phyloP scores from a whole-genome alignment of 2,888 invertebrate species.

The Meghimatium bilineatum region DNA sequence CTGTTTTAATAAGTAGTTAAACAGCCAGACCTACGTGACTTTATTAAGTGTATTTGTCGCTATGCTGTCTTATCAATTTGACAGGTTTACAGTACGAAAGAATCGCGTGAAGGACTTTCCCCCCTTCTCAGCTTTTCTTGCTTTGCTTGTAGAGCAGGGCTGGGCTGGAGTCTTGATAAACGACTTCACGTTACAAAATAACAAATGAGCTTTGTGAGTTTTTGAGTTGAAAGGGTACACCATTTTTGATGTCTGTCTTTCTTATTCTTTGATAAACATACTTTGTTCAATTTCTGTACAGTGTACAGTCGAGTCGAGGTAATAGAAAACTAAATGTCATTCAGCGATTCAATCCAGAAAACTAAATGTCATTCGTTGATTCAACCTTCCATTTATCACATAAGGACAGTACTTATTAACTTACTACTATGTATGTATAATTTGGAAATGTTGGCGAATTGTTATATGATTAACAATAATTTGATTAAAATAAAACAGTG shows the following conservation, averaged over 20 bases:
- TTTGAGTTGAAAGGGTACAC: neutral
- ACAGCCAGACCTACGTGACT: neutral
- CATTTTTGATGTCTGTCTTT: neutral
- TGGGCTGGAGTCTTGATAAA: neutral
- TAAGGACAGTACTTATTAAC: too few species aligned
- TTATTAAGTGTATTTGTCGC: neutral
- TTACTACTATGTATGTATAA: too few species aligned
- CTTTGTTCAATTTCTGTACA: neutral
- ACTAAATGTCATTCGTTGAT: too few species aligned
- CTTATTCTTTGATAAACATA: neutral
- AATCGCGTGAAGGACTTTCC: constrained; percentile 26
- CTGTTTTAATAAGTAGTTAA: neutral
- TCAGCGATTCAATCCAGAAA: too few species aligned
- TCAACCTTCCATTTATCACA: too few species aligned
- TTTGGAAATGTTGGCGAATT: too few species aligned
- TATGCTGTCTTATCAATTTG: neutral
- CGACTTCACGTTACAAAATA: constrained; percentile 7
- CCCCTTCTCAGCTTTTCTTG: neutral
- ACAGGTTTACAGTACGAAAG: constrained; percentile 12
- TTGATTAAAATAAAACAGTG: too few species aligned
- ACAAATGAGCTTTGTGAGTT: neutral
- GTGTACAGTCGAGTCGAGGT: too few species aligned
- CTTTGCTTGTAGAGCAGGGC: neutral
- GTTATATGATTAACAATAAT: too few species aligned
- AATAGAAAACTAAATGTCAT: too few species aligned